Conservation (phyloP, 2,113 vertebrate genomes). For the Cavia porcellus region DNA sequence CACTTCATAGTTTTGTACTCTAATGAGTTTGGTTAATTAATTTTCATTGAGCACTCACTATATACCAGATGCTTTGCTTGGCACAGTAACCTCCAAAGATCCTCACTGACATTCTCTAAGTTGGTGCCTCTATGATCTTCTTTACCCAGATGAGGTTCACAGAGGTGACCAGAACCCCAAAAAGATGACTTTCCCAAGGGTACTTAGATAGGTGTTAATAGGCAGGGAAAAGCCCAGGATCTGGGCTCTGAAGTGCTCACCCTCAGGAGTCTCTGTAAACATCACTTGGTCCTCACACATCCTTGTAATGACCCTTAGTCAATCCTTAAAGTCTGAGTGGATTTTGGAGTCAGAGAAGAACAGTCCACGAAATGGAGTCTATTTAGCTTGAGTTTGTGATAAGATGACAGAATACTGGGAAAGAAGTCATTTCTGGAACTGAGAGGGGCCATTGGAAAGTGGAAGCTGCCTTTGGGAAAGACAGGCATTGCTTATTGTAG, state of each 20-base stretch:
- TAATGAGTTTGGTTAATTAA: not conserved
- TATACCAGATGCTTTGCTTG: not conserved
- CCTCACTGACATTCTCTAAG: not conserved
- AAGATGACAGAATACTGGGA: not conserved
- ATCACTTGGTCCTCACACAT: not conserved
- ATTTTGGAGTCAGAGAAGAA: slow-evolving; percentile 10
- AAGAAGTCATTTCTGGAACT: not conserved
- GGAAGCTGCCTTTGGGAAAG: not conserved
- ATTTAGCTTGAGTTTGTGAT: not conserved
- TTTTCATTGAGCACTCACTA: not conserved
- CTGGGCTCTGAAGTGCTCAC: not conserved
- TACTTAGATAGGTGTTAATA: not conserved
- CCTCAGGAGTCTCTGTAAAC: rapidly evolving
- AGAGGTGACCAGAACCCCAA: not conserved
- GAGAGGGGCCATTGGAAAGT: not conserved
- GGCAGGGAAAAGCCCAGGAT: not conserved
- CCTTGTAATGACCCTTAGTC: not conserved
- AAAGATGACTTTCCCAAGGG: not conserved
- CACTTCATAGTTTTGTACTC: not conserved
- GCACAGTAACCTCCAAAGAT: not conserved
- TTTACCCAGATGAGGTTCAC: not conserved
- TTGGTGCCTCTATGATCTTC: not conserved
- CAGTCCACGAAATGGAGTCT: not conserved
- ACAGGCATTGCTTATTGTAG: not conserved
- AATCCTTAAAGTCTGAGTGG: not conserved